phyloP scores from a whole-genome alignment of 2,797 vertebrate genomes.

The Ficedula albicollis region DNA sequence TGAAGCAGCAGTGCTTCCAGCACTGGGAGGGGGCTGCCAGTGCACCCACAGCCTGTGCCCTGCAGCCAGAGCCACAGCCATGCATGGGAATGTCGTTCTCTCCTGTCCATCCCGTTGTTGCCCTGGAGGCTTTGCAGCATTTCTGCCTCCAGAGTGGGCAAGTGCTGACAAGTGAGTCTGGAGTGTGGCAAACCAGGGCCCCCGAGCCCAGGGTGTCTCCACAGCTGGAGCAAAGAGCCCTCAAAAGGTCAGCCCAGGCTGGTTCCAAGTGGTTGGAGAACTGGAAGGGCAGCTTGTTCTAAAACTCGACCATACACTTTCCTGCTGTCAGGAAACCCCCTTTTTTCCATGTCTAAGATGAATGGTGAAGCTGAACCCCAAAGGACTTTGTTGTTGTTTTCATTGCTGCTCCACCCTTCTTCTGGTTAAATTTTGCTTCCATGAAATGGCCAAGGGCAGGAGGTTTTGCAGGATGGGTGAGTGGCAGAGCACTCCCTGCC shows the following conservation, averaged over 20 bases:
- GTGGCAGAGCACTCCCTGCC: not conserved
- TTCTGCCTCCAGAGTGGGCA: not conserved
- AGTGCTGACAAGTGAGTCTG: not conserved
- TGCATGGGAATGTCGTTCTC: rapidly evolving
- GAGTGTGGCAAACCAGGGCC: not conserved
- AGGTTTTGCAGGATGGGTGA: not conserved
- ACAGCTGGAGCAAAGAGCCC: not conserved
- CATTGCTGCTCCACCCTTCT: not conserved
- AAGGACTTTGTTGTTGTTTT: not conserved
- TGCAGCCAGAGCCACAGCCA: not conserved
- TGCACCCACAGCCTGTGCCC: not conserved
- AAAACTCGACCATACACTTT: not conserved
- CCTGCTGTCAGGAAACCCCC: slow-evolving; percentile 45
- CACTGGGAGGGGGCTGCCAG: not conserved
- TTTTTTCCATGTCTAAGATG: slow-evolving; percentile 23
- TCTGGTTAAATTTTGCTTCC: not conserved
- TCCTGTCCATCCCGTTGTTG: rapidly evolving
- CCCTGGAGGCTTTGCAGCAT: not conserved
- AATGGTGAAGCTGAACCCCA: slow-evolving; percentile 15
- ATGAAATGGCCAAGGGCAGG: not conserved
- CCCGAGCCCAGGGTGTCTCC: not conserved
- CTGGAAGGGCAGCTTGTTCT: slow-evolving; percentile 14
- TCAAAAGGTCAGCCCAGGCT: not conserved
- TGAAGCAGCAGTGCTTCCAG: not conserved
- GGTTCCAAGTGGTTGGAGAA: slow-evolving; percentile 4